A percentile compares a stretch with the other conserved stretches of the same genome.
Conservation (phyloP, 2,113 vertebrate genomes). For the Melanotaenia duboulayi region DNA sequence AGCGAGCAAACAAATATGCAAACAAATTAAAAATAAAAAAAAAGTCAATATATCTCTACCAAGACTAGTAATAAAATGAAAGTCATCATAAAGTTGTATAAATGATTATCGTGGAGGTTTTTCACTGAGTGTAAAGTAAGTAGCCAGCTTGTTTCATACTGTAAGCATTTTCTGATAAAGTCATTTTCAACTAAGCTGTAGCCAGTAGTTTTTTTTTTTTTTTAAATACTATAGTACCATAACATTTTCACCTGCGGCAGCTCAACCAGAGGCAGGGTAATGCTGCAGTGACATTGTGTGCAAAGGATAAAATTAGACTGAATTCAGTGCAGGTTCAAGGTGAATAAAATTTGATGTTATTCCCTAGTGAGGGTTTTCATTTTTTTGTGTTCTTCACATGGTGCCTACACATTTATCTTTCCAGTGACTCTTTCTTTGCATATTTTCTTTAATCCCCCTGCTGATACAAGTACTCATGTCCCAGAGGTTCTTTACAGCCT, state of each 20-base stretch:
- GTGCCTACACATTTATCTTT: slow-evolving; percentile 84
- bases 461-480: slow-evolving; percentile 76
- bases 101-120: slow-evolving; percentile 36
- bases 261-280: slow-evolving; percentile 34
- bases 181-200: slow-evolving; percentile 32
- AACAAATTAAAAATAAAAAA: not conserved
- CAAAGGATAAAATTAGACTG: slow-evolving; percentile 82
- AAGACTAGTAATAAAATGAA: slow-evolving; percentile 10
- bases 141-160: slow-evolving; percentile 7
- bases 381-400: slow-evolving; percentile 78
- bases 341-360: slow-evolving; percentile 80
- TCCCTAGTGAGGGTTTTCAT: slow-evolving; percentile 77
- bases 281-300: slow-evolving; percentile 57
- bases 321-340: slow-evolving; percentile 80
- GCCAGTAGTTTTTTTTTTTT: slow-evolving; percentile 14
- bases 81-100: slow-evolving; percentile 10
- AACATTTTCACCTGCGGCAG: slow-evolving; percentile 19
- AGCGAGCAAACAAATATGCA: not conserved
- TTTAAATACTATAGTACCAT: slow-evolving; percentile 20
- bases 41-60: not conserved
- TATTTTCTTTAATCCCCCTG: slow-evolving; percentile 81
- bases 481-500: slow-evolving; percentile 69
- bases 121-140: slow-evolving; percentile 27
- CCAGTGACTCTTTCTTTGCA: slow-evolving; percentile 75
- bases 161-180: slow-evolving; percentile 24